Conservation (phyloP, 2,797 vertebrate species). For the Notolabrus celidotus region DNA sequence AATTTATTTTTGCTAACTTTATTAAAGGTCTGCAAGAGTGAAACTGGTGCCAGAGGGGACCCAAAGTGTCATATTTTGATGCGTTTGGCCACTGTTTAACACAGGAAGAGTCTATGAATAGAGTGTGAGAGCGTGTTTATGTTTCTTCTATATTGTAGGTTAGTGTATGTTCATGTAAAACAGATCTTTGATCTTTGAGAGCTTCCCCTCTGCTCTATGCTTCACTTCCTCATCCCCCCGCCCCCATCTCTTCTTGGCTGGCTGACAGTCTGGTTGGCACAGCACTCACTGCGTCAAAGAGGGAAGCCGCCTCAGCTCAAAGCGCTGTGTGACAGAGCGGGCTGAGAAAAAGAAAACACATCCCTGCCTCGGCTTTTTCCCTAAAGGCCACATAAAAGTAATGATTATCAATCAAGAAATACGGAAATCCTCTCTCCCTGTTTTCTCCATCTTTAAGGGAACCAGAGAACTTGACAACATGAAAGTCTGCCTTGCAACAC, state of each 20-base stretch:
- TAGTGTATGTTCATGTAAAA: neutral
- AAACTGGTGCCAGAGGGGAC: too few species aligned
- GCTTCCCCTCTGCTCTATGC: neutral
- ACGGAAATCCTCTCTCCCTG: too few species aligned
- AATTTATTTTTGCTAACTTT: too few species aligned
- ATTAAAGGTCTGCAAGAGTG: too few species aligned
- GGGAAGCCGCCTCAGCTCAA: slow-evolving; percentile 21
- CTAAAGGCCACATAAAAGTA: neutral
- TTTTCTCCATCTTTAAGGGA: neutral
- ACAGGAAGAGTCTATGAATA: slow-evolving; percentile 7
- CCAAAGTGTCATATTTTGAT: too few species aligned
- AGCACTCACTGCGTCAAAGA: neutral
- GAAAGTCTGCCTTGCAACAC: neutral
- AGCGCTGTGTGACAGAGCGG: slow-evolving; percentile 5
- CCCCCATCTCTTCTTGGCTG: neutral
- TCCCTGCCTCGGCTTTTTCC: neutral
- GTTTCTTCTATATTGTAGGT: neutral
- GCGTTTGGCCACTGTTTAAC: too few species aligned
- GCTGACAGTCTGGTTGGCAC: slow-evolving; percentile 21
- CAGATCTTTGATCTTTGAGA: neutral
- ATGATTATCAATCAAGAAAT: too few species aligned
- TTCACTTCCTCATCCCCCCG: slow-evolving; percentile 8
- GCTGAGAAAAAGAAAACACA: neutral
- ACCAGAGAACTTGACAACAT: neutral
- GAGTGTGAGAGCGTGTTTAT: neutral